phyloP scores from a whole-genome alignment of 1,140 invertebrate species.

The Littorina saxatilis region DNA sequence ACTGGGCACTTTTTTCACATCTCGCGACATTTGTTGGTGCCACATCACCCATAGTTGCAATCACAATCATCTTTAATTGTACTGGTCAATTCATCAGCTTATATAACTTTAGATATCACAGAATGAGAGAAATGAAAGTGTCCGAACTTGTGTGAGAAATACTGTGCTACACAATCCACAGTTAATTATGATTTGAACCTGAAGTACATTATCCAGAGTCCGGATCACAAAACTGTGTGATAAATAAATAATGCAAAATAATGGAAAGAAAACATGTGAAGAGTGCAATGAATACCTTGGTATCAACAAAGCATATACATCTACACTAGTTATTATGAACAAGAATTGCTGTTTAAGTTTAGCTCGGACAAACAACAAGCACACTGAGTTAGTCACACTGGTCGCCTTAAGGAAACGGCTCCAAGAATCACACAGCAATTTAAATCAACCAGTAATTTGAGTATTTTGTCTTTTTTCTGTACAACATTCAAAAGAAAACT shows the following conservation, averaged over 20 bases:
- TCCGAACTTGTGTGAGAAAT: neutral
- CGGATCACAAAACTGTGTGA: neutral
- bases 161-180: neutral
- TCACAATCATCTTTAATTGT: neutral
- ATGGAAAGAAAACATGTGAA: neutral
- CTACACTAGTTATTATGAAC: no score
- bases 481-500: no score
- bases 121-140: neutral
- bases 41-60: conserved; percentile 18
- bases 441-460: no score
- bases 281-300: no score
- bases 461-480: no score
- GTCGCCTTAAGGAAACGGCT: no score
- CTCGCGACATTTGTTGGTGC: neutral
- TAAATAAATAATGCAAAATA: neutral
- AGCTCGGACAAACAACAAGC: no score
- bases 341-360: no score
- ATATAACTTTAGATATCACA: neutral
- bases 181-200: neutral
- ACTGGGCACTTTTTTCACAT: no score
- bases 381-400: no score
- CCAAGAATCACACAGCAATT: no score
- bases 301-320: no score
- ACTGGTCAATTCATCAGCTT: neutral
- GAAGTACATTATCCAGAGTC: neutral